Base-by-base conservation (phyloP, 2,113 vertebrate genomes). In the Xenus cinereus region DNA sequence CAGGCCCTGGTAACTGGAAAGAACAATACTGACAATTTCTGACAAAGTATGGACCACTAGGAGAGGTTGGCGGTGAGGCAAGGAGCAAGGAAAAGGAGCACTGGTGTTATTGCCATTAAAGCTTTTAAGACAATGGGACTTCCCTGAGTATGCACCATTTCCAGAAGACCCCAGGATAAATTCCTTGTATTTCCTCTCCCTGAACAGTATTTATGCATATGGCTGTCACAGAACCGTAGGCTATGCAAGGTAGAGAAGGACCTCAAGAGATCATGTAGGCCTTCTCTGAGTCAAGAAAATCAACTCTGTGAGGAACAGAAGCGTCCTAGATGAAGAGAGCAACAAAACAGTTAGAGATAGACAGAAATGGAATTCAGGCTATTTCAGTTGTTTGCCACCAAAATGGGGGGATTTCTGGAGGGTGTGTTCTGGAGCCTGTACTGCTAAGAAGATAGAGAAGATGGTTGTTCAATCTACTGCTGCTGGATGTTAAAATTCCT, bases 191-290 rank as follows among this genome's bases (percentile, higher is more conserved):
- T 37, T 6, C 10, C 13, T 39, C 41, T 63, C 23, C 19, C 35
- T 77, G 53, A 48, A 46, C 5, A 89, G 5, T 2, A 7, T 10
- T 30, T 50, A 12, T 26, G 7, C 77, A 33, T 8, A 48, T 23
- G 14, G 62, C 7, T 5, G 11, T 3, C 21, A 13, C 50, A 73
- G 26, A 39, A 84, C 16, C 53, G 43, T n/a, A 80, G 7, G 2
- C 37, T 76, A 16, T n/a, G 23, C 26, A 66, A 37, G 10, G 11
- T 45, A 41, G 35, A 41, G 13, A 39, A 73, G 19, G 21, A 80
- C 33, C 35, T 80, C 14, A 27, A 27, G 26, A 60, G 27, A 33
- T 66, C 0, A 0, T 3, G 4, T 56, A 11, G 18, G 27, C 9
- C 3, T 3, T 50, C 24, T 79, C 21, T 45, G 3, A 84, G 10